Evolutionary conservation across 2,797 vertebrate species (phyloP), one percentile per base, ranked within the genome.

Genomic region (Tragelaphus eurycerus): DNA sequence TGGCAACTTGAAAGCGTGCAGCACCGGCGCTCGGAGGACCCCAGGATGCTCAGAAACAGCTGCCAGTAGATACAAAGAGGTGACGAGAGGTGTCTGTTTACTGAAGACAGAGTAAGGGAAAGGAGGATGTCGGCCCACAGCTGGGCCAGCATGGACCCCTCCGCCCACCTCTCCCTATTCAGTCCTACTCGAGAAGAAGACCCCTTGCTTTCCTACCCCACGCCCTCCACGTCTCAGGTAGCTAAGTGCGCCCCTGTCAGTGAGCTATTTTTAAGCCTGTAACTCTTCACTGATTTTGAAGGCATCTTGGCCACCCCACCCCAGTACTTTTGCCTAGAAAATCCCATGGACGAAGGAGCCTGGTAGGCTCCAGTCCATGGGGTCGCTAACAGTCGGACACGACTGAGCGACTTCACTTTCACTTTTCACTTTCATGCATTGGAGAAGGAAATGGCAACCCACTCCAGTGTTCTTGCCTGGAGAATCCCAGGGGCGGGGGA

Each of bases 111-210:
- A 23, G n/a, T 1, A 1, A 4, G 34, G 2, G 17, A 2, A 21
- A 8, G 6, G 12, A 19, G 6, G 14, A 4, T 3, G 15, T 0
- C 0, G 27, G 8, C 52, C n/a, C 0, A 4, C 2, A 8, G 11
- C 74, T 0, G 3, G 7, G 34, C 10, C 4, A 0, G 11, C 48
- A 2, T 0, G 17, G 43, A 10, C 1, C 9, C 11, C 9, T 0
- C 15, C 19, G 7, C 0, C 5, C 43, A 6, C 12, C 6, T 12
- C 11, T 9, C 50, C 48, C 15, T 12, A 2, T 2, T 12, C 13
- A 9, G 55, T 25, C 31, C 19, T 34, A 0, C 38, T 76, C 9
- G 0, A 27, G 60, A 54, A 52, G 13, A 23, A 15, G 27, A 9
- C 8, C 1, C 0, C n/a, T 9, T 5, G 0, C 25, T 25, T 4